Conservation (phyloP, 2,888 invertebrate genomes). For the Rhingia campestris region DNA sequence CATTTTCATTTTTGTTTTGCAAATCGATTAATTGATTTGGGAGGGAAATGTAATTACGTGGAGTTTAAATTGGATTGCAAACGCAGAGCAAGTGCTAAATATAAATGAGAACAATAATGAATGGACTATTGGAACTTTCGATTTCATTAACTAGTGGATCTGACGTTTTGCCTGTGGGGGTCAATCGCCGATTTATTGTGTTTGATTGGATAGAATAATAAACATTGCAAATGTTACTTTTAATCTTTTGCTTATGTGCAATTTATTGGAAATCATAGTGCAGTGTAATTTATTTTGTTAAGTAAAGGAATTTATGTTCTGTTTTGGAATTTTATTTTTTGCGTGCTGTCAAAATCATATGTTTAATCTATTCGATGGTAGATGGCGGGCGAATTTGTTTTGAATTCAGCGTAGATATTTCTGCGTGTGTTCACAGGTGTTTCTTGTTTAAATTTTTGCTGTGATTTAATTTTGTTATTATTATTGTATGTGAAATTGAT, state of each 20-base stretch:
- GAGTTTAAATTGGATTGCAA: constrained; percentile 62
- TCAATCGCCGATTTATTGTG: constrained; percentile 6
- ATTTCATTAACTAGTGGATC: not conserved
- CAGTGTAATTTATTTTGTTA: not conserved
- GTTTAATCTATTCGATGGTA: constrained; percentile 24
- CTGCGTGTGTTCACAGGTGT: constrained; percentile 4
- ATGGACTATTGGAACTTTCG: not conserved
- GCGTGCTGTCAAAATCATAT: not conserved
- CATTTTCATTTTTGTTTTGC: constrained; percentile 67
- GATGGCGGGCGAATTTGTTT: constrained; percentile 26
- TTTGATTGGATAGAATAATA: not conserved
- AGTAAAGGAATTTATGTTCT: constrained; percentile 20
- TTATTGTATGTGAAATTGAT: no score
- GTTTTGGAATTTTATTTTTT: constrained; percentile 23
- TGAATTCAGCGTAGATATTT: not conserved
- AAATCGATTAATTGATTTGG: constrained; percentile 72
- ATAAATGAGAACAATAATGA: constrained; percentile 6
- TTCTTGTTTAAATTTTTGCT: not conserved
- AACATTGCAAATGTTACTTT: not conserved
- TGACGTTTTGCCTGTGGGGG: not conserved
- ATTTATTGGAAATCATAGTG: not conserved
- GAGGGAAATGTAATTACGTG: constrained; percentile 56
- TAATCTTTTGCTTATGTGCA: not conserved
- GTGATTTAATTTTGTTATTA: not conserved
- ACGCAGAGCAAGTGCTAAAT: constrained; percentile 27